phyloP scores from a whole-genome alignment of 1,140 invertebrate species.

The Pseudomyrmex sp. region DNA sequence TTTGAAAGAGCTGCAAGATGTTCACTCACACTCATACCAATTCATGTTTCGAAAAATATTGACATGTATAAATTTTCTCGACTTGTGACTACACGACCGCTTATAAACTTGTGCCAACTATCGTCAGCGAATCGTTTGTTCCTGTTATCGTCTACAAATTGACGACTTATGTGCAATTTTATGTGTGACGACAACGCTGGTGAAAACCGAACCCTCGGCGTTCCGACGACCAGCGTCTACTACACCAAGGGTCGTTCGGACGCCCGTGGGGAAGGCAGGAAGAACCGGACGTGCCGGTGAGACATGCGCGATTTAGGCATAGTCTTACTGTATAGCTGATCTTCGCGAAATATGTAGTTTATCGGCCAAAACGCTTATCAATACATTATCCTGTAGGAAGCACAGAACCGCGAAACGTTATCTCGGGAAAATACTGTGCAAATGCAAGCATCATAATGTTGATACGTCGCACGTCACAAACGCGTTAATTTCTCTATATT shows the following conservation, averaged over 20 bases:
- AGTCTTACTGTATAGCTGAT: conserved; percentile 5
- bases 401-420: background rate
- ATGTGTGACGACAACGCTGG: background rate
- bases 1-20: background rate
- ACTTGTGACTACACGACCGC: background rate
- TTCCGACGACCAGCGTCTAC: conserved; percentile 71
- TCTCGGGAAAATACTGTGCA: conserved; percentile 4
- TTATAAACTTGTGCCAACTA: no score
- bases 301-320: conserved; percentile 73
- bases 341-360: background rate
- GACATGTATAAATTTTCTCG: background rate
- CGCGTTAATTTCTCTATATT: background rate
- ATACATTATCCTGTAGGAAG: background rate
- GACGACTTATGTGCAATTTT: conserved; percentile 7
- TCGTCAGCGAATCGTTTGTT: no score
- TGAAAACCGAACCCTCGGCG: conserved; percentile 67
- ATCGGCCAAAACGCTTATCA: no score
- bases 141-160: background rate
- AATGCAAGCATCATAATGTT: background rate
- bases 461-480: background rate
- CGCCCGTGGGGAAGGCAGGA: conserved; percentile 10
- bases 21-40: background rate
- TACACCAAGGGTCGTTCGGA: conserved; percentile 61
- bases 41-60: background rate
- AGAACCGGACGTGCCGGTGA: conserved; percentile 46